Base-by-base conservation (phyloP, 2,888 invertebrate genomes). In the Meghimatium bilineatum region DNA sequence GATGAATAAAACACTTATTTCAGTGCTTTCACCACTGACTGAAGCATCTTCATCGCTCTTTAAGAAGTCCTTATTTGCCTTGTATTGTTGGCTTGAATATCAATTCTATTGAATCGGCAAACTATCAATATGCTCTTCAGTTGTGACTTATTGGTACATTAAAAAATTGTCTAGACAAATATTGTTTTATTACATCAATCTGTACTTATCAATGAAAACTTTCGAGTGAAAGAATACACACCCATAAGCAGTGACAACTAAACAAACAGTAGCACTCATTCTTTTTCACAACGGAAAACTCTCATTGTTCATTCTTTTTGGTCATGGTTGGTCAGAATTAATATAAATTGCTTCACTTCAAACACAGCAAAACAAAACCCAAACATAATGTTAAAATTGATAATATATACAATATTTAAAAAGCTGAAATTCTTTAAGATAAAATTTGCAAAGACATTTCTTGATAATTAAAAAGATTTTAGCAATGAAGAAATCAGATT, bases 251-350 rank as follows among this genome's bases (percentile, higher is more conserved):
- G 6, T n/a, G 5, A 72, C 72, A 72, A 6, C 36, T 10, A 26
- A 38, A 36, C 17, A 36, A 44, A n/a, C 0, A 72, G 8, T 2
- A 26, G n/a, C 38, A n/a, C 38, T 44, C 44, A n/a, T n/a, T 49
- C 44, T 12, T 32, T 66, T 5, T 32, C 66, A 66, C 32, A 32
- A 32, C 32, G 66, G 66, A 66, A 66, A 14, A 29, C 66, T 66
- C 32, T 32, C 1, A 66, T 29, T 66, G 23, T 66, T 66, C 8
- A 44, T 29, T 44, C 44, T 26, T 44, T n/a, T 72, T 72, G 72
- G 72, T 72, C 72, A n/a, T 6, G n/a, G 49, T 72, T 72, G 72
- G 72, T 72, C 72, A 72, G 26, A 72, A 44, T 72, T 29, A 44
- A 72, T n/a, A 49, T n/a, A 72, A 49, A 38, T 36, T 38, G 12